Conservation (phyloP, 1,140 invertebrate genomes). For the Mactra quadrangularis region DNA sequence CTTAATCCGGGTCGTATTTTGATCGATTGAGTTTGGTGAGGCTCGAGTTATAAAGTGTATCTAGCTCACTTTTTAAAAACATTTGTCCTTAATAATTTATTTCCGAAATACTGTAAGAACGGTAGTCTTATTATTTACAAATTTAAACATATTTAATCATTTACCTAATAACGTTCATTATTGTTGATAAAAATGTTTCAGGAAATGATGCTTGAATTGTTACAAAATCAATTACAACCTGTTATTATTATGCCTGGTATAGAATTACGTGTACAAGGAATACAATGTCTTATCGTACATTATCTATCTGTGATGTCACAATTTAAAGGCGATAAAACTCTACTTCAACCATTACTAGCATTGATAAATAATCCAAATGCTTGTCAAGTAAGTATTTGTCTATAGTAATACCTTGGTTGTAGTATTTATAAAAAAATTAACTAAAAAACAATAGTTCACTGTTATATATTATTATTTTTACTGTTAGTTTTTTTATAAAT, state of each 20-base stretch:
- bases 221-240: slow-evolving; percentile 18
- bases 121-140: no score
- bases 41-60: no score
- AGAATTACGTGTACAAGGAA: slow-evolving; percentile 51
- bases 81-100: no score
- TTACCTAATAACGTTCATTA: no score
- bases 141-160: no score
- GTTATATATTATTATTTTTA: neutral
- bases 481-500: neutral
- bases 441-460: neutral
- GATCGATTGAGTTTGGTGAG: no score
- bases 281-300: slow-evolving; percentile 50
- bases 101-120: no score
- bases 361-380: slow-evolving; percentile 1
- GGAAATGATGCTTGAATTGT: neutral
- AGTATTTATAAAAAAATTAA: neutral
- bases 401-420: neutral
- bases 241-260: neutral
- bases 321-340: slow-evolving; percentile 2
- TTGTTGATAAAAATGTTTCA: no score
- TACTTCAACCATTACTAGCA: slow-evolving; percentile 4
- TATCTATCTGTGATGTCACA: slow-evolving; percentile 25
- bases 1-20: no score
- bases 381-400: neutral
- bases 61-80: no score